phyloP scores from a whole-genome alignment of 2,888 invertebrate genomes.

The Lithosia quadra region DNA sequence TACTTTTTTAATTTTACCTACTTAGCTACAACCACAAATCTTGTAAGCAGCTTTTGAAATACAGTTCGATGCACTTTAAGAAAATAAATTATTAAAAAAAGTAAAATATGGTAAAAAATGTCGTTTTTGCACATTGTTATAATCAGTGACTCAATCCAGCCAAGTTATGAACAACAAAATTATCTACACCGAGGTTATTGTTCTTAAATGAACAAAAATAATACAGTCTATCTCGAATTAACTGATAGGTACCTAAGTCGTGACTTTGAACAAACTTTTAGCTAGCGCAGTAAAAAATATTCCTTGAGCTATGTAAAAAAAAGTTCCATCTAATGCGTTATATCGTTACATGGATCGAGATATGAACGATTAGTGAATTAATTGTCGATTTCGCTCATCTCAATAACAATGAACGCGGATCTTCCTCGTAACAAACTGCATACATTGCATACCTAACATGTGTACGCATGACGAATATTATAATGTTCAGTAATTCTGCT shows the following conservation, averaged over 20 bases:
- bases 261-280: slow-evolving; percentile 24
- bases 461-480: neutral
- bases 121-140: neutral
- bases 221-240: neutral
- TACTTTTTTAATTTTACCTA: too few species aligned
- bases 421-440: slow-evolving; percentile 1
- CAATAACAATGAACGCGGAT: neutral
- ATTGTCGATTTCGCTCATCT: slow-evolving; percentile 1
- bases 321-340: neutral
- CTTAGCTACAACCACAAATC: neutral
- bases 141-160: neutral
- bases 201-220: slow-evolving; percentile 14
- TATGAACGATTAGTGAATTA: neutral
- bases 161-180: slow-evolving; percentile 1
- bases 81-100: too few species aligned
- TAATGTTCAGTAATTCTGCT: neutral
- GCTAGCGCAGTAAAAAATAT: neutral
- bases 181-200: slow-evolving; percentile 5
- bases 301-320: neutral
- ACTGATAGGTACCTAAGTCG: slow-evolving; percentile 24
- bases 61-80: neutral
- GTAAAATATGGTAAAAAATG: neutral
- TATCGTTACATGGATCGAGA: neutral
- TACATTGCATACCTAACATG: neutral
- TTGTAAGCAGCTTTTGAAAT: neutral